Evolutionary conservation across 2,888 invertebrate species (phyloP).

Genomic region (Strigamia crassipes): DNA sequence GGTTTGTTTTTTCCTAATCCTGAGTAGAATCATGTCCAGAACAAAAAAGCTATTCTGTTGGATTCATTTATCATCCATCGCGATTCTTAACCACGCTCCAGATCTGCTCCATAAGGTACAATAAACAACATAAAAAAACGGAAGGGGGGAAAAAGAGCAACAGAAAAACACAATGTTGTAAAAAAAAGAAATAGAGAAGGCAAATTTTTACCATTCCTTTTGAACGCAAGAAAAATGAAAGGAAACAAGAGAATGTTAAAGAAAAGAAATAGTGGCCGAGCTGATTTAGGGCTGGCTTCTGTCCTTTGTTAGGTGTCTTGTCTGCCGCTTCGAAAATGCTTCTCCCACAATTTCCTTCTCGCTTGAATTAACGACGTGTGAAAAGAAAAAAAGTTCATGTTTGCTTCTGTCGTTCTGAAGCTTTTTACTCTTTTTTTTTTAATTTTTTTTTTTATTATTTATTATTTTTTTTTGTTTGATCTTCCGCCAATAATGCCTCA

Average conservation of each 20-base stretch:
- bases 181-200: not conserved
- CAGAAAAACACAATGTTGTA: not conserved
- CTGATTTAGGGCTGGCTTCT: constrained; percentile 29
- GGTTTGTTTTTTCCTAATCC: constrained; percentile 34
- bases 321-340: not conserved
- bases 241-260: constrained; percentile 14
- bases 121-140: constrained; percentile 30
- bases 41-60: not conserved
- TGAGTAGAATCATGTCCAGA: constrained; percentile 35
- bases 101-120: constrained; percentile 32
- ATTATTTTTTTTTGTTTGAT: constrained; percentile 30
- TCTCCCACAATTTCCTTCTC: constrained; percentile 19
- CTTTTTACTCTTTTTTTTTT: not conserved
- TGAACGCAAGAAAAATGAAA: constrained; percentile 19
- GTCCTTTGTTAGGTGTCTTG: constrained; percentile 17
- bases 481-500: not conserved
- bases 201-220: constrained; percentile 11
- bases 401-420: constrained; percentile 27
- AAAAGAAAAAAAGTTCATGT: not conserved
- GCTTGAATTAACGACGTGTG: constrained; percentile 30
- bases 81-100: constrained; percentile 29
- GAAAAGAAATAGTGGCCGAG: constrained; percentile 17
- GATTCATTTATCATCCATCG: constrained; percentile 42
- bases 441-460: too few relatives aligned
- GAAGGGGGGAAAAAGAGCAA: not conserved